These are phyloP conservation scores for Cinclus cinclus DNA, from an alignment of 2,113 vertebrate species.

Conservation along the genomic window DNA sequence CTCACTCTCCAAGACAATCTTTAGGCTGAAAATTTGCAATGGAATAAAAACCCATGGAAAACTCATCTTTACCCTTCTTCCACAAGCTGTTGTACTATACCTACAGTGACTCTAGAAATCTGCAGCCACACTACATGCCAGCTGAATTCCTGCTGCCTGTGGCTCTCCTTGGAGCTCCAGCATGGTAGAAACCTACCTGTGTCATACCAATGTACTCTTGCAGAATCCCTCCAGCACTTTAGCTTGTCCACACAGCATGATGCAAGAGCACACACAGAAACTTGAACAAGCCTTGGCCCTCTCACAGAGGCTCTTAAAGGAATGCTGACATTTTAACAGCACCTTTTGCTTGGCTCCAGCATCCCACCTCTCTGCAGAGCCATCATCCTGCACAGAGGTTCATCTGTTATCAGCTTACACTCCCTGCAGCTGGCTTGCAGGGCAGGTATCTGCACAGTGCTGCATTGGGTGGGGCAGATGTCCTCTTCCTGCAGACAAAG, in stretches of 20 bases:
- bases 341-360: not conserved
- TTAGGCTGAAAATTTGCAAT: not conserved
- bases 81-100: not conserved
- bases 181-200: not conserved
- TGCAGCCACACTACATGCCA: accelerated
- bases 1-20: not conserved
- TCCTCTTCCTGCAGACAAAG: not conserved
- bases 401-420: not conserved
- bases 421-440: not conserved
- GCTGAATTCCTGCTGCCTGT: not conserved
- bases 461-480: accelerated
- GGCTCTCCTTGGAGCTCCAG: not conserved
- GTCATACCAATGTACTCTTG: not conserved
- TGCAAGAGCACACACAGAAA: not conserved
- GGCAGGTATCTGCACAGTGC: not conserved
- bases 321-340: not conserved
- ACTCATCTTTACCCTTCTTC: not conserved
- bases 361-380: not conserved
- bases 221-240: not conserved
- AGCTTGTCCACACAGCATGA: not conserved
- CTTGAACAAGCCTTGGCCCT: not conserved
- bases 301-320: not conserved
- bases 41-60: not conserved
- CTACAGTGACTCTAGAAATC: not conserved
- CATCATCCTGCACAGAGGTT: not conserved